Conservation (phyloP, 2,888 invertebrate species). For the Theretra japonica region DNA sequence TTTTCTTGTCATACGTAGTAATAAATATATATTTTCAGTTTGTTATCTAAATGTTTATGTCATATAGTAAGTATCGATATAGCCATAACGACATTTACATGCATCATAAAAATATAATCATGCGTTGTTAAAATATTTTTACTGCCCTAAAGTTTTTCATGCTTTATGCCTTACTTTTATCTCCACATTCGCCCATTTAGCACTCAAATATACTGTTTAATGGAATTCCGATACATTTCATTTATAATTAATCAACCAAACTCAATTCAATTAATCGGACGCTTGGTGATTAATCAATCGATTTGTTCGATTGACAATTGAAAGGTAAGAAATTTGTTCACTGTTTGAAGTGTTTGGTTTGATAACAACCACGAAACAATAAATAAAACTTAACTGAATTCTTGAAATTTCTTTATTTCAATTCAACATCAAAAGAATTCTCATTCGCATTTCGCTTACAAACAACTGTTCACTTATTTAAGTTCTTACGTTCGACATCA, state of each 20-base stretch:
- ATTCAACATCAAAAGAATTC: constrained; percentile 78
- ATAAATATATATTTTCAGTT: neutral
- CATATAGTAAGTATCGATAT: too few species aligned
- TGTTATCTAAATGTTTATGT: too few species aligned
- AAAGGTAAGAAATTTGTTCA: neutral
- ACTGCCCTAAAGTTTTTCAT: neutral
- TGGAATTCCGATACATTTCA: neutral
- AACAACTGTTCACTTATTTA: constrained; percentile 57
- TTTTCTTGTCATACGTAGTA: neutral
- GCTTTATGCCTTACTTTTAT: neutral
- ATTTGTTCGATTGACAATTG: neutral
- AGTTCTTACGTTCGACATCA: constrained; percentile 65
- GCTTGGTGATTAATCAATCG: neutral
- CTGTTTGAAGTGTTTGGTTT: neutral
- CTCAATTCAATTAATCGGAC: constrained; percentile 3
- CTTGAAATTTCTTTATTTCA: constrained; percentile 75
- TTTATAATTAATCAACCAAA: constrained; percentile 14
- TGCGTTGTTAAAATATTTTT: neutral
- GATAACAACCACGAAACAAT: neutral
- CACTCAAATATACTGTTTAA: neutral
- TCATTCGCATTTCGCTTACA: constrained; percentile 68
- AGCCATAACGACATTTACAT: too few species aligned
- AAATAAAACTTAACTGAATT: constrained; percentile 27
- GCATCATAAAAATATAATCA: neutral
- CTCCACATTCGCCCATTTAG: neutral